A percentile compares a stretch with the other conserved stretches of the same genome.
phyloP scores from a whole-genome alignment of 2,888 invertebrate genomes.

The Disparrhopalites patrizii region DNA sequence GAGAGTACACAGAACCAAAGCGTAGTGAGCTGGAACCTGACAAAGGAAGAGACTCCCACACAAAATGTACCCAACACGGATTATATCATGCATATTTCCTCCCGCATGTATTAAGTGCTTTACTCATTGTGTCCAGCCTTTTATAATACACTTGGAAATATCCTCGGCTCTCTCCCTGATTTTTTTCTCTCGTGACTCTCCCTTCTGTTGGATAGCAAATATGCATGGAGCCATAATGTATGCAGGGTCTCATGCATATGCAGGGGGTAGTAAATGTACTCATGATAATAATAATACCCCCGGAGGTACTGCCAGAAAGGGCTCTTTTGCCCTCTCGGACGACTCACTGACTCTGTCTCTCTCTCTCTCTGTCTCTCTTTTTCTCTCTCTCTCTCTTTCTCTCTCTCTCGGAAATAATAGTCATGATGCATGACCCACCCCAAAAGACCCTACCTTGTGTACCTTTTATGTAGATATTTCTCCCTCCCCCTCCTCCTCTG shows the following conservation, averaged over 20 bases:
- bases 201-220: background rate
- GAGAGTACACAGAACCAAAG: no score
- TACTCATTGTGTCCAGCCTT: background rate
- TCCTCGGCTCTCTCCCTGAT: background rate
- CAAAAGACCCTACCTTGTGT: slow-evolving; percentile 35
- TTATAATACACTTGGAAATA: slow-evolving; percentile 13
- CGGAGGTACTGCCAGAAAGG: background rate
- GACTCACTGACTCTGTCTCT: background rate
- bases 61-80: no score
- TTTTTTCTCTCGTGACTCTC: no score
- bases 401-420: slow-evolving; percentile 32
- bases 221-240: background rate
- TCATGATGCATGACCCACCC: slow-evolving; percentile 37
- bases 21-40: no score
- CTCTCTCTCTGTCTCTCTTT: no score
- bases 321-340: background rate
- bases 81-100: background rate
- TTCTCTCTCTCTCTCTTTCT: background rate
- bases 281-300: background rate
- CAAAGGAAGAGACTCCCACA: no score
- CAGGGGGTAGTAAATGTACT: background rate
- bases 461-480: background rate
- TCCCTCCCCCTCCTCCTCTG: slow-evolving; percentile 10
- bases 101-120: no score
- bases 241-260: slow-evolving; percentile 8